Evolutionary conservation across 2,797 vertebrate species (phyloP), one percentile per base, ranked within the genome.

Genomic region (Artibeus lituratus): DNA sequence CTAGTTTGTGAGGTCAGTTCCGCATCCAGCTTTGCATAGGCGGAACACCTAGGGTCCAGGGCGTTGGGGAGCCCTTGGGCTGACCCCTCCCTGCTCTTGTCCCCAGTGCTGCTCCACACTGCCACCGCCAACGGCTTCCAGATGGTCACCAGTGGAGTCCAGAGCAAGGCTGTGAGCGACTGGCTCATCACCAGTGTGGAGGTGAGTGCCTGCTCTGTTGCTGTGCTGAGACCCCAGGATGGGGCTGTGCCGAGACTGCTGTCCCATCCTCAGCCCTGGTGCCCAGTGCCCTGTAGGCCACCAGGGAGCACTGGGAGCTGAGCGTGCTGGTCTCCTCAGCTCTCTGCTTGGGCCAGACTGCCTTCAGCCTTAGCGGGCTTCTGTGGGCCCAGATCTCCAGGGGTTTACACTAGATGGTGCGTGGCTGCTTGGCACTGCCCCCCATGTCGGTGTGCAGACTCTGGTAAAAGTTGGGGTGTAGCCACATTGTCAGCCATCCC

Each of bases 91-190:
- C 51, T 26, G 53, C 7, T 22, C 59, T 84, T 37, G 22, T 19
- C 94, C 96, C 3, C 90, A 99, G 99, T 99, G 92, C 98, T 99
- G 93, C 98, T 99, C 73, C 99, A 99, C 97, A 99, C 99, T 0
- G 99, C 99, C 87, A 99, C 99, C 3, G 99, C 99, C 94, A 99
- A 99, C 0, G 99, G 99, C 92, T 99, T 99, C 97, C 99, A 99
- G 98, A 99, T 99, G 99, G 99, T 99, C 96, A 99, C 99, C 86
- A 99, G 99, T 0, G 99, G 99, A 85, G 99, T 99, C 90, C 99
- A 99, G 97, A 99, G 99, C 98, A 99, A 99, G 99, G 99, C 99
- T 0, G 96, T 99, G 98, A 99, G 97, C 1, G 99, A 99, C 98
- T 99, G 99, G 99, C 99, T 99, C 94, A 99, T 99, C 96, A 99